Percentiles rank a stretch among this genome's conserved stretches.
phyloP scores from a whole-genome alignment of 2,797 vertebrate genomes.

The Macropus fuliginosus region DNA sequence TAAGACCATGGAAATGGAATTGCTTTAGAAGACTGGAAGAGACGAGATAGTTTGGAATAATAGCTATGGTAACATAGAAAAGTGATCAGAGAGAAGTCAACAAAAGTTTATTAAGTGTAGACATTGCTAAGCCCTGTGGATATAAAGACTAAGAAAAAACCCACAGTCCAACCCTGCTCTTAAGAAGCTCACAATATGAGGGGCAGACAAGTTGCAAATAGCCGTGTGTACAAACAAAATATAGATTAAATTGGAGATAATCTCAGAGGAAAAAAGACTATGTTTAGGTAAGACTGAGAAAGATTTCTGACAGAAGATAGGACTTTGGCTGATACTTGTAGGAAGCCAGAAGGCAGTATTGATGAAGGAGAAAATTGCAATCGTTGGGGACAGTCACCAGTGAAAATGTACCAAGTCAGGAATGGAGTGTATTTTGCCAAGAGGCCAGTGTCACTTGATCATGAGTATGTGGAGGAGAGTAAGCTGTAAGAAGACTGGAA shows the following conservation, averaged over 20 bases:
- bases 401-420: neutral
- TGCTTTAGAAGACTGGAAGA: neutral
- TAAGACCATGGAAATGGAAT: neutral
- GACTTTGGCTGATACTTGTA: neutral
- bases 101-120: neutral
- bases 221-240: neutral
- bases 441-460: neutral
- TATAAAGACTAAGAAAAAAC: neutral
- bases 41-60: neutral
- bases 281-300: neutral
- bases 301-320: neutral
- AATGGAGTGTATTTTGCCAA: neutral
- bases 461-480: neutral
- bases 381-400: neutral
- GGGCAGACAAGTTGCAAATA: neutral
- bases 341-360: neutral
- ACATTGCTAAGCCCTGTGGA: neutral
- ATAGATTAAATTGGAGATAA: neutral
- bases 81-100: neutral
- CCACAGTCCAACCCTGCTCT: neutral
- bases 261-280: neutral
- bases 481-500: neutral
- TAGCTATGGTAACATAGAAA: neutral
- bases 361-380: neutral
- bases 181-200: neutral